Base-by-base conservation (phyloP, 2,888 invertebrate genomes). In the Callosobruchus maculatus region DNA sequence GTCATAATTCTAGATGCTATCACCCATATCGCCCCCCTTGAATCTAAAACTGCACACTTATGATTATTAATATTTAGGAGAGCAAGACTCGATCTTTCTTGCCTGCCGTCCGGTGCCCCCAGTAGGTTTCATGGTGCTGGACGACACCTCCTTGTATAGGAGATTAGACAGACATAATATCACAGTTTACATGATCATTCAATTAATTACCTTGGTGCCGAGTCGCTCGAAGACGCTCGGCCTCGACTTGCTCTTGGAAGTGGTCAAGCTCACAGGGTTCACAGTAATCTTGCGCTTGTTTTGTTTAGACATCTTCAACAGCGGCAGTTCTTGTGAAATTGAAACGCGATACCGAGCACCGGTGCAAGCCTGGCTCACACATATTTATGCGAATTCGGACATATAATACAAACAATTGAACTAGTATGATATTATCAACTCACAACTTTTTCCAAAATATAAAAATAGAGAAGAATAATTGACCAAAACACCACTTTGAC, bases 221-320 rank as follows among this genome's bases (percentile, higher is more conserved):
- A 94, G 90, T 82, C 94, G 91, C 88, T 94, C 94, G 88, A 95
- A 95, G 81, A 95, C 94, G 89, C 94, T 94, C 80, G 86, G 90
- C 86, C 91, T 88, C 68, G 78, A 90, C 89, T 92, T 92, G 72
- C 75, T 78, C 72, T 78, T 79, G 85, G 91, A 90, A 88, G 92
- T 90, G 88, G 83, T 83, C 75, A 92, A 89, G 88, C 92, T 93
- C 87, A 92, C 92, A 86, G 93, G 89, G 88, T 92, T 93, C 87
- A 92, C 92, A 86, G 93, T 92, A 87, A 93, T 93, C 91, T 93
- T 93, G 87, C 93, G 91, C 90, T 93, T 92, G 88, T 91, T 91
- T 90, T 91, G 92, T 89, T 90, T 90, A 88, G 90, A 90, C 90
- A 90, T 90, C 86, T 88, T 89, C 83, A 81, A 78, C 75, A 49